A percentile compares a stretch with the other conserved stretches of the same genome.
These are phyloP conservation scores for Gymnopithys bicolor DNA, from an alignment of 2,797 vertebrate species.

Conservation along the genomic window DNA sequence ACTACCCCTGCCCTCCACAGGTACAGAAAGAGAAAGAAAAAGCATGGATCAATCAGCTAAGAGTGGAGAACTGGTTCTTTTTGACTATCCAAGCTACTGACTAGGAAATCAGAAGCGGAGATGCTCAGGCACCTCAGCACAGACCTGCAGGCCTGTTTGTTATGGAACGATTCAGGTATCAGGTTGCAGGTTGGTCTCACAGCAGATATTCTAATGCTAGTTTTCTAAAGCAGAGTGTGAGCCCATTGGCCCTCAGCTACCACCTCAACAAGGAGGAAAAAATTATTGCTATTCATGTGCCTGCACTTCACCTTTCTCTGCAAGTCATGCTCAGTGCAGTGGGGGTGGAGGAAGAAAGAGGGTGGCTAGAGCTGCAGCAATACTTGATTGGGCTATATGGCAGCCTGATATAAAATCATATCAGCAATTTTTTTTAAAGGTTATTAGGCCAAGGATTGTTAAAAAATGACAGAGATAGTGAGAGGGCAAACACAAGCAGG, in stretches of 20 bases:
- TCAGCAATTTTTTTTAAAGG: not conserved
- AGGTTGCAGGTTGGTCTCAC: not conserved
- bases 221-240: not conserved
- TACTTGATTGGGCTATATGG: not conserved
- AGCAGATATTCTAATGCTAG: not conserved
- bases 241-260: not conserved
- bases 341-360: not conserved
- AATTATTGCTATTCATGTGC: not conserved
- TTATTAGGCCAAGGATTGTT: not conserved
- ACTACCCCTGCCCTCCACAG: not conserved
- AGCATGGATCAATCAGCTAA: not conserved
- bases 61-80: not conserved
- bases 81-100: not conserved
- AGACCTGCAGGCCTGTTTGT: not conserved
- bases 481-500: not conserved
- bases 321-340: not conserved
- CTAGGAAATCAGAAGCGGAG: not conserved
- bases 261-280: not conserved
- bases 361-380: not conserved
- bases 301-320: not conserved
- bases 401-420: not conserved
- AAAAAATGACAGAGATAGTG: not conserved
- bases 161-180: not conserved
- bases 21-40: not conserved
- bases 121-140: not conserved